Evolutionary conservation across 2,888 invertebrate genomes (phyloP).

Genomic region (Deilephila porcellus): DNA sequence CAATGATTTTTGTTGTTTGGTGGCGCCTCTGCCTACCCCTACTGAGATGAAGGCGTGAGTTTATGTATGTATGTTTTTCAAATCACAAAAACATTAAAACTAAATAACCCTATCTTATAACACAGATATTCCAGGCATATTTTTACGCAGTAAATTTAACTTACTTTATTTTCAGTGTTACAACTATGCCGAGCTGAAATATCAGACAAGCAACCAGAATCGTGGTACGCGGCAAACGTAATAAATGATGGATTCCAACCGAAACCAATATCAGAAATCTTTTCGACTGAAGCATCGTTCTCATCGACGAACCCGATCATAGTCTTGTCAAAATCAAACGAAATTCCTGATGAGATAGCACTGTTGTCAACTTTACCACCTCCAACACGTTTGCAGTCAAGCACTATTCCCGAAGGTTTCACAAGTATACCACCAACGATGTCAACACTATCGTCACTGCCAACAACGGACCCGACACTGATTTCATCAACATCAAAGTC

Average conservation of each 20-base stretch:
- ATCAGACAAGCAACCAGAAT: constrained; percentile 58
- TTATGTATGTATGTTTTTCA: too few relatives aligned
- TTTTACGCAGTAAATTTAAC: background rate
- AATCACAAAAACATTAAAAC: too few relatives aligned
- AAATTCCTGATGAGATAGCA: constrained; percentile 37
- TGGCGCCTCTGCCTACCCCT: too few relatives aligned
- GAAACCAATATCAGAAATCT: constrained; percentile 72
- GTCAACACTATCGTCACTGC: constrained; percentile 35
- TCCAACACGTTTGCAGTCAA: constrained; percentile 34
- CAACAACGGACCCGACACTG: constrained; percentile 27
- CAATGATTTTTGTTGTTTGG: too few relatives aligned
- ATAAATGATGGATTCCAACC: constrained; percentile 74
- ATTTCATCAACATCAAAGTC: constrained; percentile 31
- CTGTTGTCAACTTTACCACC: constrained; percentile 46
- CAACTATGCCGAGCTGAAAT: constrained; percentile 76
- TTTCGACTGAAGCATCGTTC: constrained; percentile 65
- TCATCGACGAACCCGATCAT: constrained; percentile 63
- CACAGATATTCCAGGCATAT: background rate
- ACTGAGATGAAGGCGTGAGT: too few relatives aligned
- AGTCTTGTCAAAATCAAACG: constrained; percentile 44
- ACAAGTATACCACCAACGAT: constrained; percentile 32
- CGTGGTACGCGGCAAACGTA: constrained; percentile 76
- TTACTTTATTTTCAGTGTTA: constrained; percentile 68
- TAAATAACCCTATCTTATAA: too few relatives aligned
- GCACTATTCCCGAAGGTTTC: constrained; percentile 32